Evolutionary conservation across 2,113 vertebrate species (phyloP).

Genomic region (Cariama cristata): DNA sequence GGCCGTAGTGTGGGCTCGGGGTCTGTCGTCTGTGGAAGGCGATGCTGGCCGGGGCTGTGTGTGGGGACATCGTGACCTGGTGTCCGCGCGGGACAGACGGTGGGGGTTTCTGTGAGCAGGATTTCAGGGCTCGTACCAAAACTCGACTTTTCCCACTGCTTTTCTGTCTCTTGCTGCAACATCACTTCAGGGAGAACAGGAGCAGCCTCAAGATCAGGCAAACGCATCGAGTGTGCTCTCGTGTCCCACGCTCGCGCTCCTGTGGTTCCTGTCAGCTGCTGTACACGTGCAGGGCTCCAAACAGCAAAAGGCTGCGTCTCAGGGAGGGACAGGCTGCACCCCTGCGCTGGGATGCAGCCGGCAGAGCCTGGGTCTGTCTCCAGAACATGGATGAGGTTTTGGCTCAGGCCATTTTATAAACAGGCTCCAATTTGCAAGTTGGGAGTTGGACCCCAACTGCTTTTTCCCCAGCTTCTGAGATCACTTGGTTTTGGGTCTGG

Average conservation of each 20-base stretch:
- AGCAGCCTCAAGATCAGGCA: neutral
- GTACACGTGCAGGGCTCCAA: neutral
- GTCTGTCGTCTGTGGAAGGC: neutral
- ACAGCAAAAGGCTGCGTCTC: rapidly evolving
- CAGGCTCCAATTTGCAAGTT: neutral
- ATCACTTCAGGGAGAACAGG: neutral
- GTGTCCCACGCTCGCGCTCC: rapidly evolving
- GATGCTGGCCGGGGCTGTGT: neutral
- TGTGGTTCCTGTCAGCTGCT: rapidly evolving
- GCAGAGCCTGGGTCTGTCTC: neutral
- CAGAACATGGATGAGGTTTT: neutral
- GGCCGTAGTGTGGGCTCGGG: neutral
- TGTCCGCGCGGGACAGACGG: neutral
- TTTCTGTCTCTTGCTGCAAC: neutral
- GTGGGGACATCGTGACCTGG: rapidly evolving
- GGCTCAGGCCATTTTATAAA: neutral
- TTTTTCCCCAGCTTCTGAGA: neutral
- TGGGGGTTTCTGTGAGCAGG: neutral
- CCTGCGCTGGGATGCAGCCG: neutral
- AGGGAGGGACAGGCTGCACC: neutral
- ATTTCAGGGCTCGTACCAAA: neutral
- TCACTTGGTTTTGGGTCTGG: neutral
- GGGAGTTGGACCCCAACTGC: neutral
- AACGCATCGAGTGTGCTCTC: rapidly evolving
- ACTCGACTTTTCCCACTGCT: rapidly evolving